Conservation (phyloP, 2,797 vertebrate species). For the Mormyrops attenuatus region DNA sequence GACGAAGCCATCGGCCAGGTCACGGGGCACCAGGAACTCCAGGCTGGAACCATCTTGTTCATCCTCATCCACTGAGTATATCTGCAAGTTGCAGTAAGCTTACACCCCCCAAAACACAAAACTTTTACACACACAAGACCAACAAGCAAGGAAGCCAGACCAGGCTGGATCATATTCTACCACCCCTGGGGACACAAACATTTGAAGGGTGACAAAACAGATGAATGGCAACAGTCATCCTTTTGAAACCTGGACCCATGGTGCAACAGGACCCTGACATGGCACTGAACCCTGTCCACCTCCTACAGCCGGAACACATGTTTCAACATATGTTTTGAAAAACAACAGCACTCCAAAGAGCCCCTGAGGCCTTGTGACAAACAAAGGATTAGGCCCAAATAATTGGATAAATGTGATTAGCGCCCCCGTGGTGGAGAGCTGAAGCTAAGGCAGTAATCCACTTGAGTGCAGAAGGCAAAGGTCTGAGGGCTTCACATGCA, state of each 20-base stretch:
- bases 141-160: background rate
- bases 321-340: slow-evolving; percentile 41
- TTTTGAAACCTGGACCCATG: slow-evolving; percentile 19
- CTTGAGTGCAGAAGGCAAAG: slow-evolving; percentile 24
- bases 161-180: background rate
- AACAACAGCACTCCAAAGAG: slow-evolving; percentile 40
- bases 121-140: background rate
- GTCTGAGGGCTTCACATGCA: background rate
- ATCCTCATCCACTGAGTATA: slow-evolving; percentile 72
- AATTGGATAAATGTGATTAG: slow-evolving; percentile 42
- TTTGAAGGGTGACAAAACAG: slow-evolving; percentile 30
- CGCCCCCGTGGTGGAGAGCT: slow-evolving; percentile 17
- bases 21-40: slow-evolving; percentile 78
- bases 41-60: slow-evolving; percentile 61
- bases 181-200: slow-evolving; percentile 17
- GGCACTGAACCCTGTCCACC: background rate
- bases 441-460: slow-evolving; percentile 16
- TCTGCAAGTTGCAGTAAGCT: slow-evolving; percentile 56
- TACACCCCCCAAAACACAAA: background rate
- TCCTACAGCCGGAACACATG: slow-evolving; percentile 37
- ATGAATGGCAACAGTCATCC: slow-evolving; percentile 35
- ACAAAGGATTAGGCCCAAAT: slow-evolving; percentile 40
- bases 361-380: background rate
- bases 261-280: slow-evolving; percentile 27
- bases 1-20: slow-evolving; percentile 83